Percentiles rank a stretch among this genome's conserved stretches.
These are phyloP conservation scores for Euzophera pinguis DNA, from an alignment of 2,888 invertebrate species.

Conservation along the genomic window DNA sequence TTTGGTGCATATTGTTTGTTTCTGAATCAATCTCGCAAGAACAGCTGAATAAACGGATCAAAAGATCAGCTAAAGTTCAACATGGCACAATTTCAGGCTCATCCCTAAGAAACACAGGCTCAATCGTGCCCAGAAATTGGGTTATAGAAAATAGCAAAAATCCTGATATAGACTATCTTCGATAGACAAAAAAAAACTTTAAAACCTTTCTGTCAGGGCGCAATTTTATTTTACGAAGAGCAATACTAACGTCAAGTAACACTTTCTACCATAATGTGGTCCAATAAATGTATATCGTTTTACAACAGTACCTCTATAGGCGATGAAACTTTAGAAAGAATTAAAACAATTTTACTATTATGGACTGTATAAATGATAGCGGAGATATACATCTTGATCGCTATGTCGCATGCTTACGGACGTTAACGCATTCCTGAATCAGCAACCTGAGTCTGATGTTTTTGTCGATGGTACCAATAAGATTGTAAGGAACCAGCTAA, in stretches of 20 bases:
- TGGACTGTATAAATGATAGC: not conserved
- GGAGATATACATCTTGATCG: constrained; percentile 1
- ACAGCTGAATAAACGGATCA: constrained; percentile 3
- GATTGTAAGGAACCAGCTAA: too few species aligned
- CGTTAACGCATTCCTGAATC: too few species aligned
- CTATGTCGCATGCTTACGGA: too few species aligned
- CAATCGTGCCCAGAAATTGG: not conserved
- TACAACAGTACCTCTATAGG: not conserved
- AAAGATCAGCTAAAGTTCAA: constrained; percentile 1
- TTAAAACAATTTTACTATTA: constrained; percentile 1
- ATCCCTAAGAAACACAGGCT: constrained; percentile 4
- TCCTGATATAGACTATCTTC: too few species aligned
- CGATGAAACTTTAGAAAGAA: not conserved
- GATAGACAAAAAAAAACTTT: not conserved
- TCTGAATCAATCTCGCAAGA: not conserved
- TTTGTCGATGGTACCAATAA: too few species aligned
- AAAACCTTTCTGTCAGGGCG: too few species aligned
- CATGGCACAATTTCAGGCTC: not conserved
- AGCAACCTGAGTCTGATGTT: too few species aligned
- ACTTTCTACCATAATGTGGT: not conserved
- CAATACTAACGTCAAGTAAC: too few species aligned
- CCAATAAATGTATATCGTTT: not conserved
- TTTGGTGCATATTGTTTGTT: not conserved
- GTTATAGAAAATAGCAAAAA: too few species aligned
- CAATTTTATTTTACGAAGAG: too few species aligned